Evolutionary conservation across 1,140 invertebrate species (phyloP), one percentile per base, ranked within the genome.

Genomic region (Linepithema humile): DNA sequence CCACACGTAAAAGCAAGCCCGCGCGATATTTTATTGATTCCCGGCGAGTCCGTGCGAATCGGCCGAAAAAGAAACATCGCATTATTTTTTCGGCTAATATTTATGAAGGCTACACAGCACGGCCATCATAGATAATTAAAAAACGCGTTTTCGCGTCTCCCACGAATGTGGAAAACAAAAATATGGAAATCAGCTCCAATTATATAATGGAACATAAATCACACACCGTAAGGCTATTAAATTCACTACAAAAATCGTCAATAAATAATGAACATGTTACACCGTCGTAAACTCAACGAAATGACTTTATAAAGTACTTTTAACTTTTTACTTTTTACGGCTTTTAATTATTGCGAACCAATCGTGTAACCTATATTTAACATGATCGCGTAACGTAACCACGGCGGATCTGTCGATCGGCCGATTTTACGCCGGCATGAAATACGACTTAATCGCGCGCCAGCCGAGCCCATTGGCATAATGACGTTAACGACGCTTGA

Each of bases 11-110:
- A 88, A 88, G 86, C 86, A 83, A 69, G 53, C 20, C 6, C 59
- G 50, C 23, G 53, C 77, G 83, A 88, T 88, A 88, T 87, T 88
- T 88, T 88, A 88, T 88, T 73, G 86, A 87, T 82, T 74, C 72
- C 35, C 82, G 29, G 55, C 15, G 57, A 50, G 80, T 5, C 17
- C 53, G 17, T 64, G 60, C 74, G 72, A 73, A 84, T 74, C 82
- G 60, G 7, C 23, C 38, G 50, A 38, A 38, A 67, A 78, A 78
- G 48, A 15, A 78, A 29, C 32, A 15, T 12, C 9, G 15, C 20
- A 32, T 78, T 78, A 78, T 78, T 78, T 78, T 64, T 67, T 78
- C 35, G 45, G 23, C 32, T 53, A 78, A 78, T 55, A 78, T 78
- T 67, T 78, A 78, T 53, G 23, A 78, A 67, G 32, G 23, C 45